Conservation (phyloP, 2,797 vertebrate genomes). For the Argyrosomus regius region DNA sequence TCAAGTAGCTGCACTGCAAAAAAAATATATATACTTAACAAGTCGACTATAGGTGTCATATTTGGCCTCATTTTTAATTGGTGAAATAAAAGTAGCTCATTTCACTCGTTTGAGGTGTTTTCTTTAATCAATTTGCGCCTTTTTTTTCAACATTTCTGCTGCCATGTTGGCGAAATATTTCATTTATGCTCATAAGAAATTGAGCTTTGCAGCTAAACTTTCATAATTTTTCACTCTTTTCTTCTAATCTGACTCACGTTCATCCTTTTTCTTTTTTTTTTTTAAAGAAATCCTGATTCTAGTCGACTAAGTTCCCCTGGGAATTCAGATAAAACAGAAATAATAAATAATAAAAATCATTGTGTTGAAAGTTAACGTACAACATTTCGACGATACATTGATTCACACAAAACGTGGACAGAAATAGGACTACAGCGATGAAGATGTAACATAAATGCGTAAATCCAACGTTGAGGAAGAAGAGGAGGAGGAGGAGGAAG, state of each 20-base stretch:
- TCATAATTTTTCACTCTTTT: background rate
- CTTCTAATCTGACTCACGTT: background rate
- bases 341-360: constrained; percentile 1
- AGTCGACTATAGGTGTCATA: background rate
- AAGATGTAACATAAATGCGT: constrained; percentile 66
- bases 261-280: background rate
- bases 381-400: constrained; percentile 63
- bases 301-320: background rate
- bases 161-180: background rate
- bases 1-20: constrained; percentile 60
- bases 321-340: constrained; percentile 6
- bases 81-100: background rate
- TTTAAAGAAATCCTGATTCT: background rate
- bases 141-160: background rate
- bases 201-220: background rate
- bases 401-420: constrained; percentile 72
- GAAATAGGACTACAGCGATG: constrained; percentile 71
- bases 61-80: background rate
- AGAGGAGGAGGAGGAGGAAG: too few relatives aligned
- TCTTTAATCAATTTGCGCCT: background rate
- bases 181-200: background rate
- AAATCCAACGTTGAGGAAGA: constrained; percentile 12
- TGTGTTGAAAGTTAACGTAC: constrained; percentile 33
- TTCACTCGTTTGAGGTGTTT: background rate
- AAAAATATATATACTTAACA: constrained; percentile 16